Conservation (phyloP, 2,113 vertebrate genomes). For the Hippocampus barbouri region DNA sequence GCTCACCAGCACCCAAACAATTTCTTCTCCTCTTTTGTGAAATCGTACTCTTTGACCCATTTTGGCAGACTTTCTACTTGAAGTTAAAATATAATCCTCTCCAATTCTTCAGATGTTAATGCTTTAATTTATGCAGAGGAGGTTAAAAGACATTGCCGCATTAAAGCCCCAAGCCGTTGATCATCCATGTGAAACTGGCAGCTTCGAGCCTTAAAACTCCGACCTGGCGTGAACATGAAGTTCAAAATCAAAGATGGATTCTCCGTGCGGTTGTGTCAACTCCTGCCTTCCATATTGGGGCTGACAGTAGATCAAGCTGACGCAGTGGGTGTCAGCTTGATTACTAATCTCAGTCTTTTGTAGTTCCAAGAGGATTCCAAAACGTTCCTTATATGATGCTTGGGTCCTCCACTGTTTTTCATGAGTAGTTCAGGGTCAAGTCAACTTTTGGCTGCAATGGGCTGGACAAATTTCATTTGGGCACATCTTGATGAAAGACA, state of each 20-base stretch:
- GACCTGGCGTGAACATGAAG: slow-evolving; percentile 14
- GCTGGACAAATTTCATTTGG: slow-evolving; percentile 32
- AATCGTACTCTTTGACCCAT: slow-evolving; percentile 15
- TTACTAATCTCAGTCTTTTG: slow-evolving; percentile 19
- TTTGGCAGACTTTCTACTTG: slow-evolving; percentile 7
- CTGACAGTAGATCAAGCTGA: slow-evolving; percentile 35
- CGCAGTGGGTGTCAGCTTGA: slow-evolving; percentile 22
- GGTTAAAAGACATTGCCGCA: slow-evolving; percentile 16
- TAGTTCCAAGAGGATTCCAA: slow-evolving; percentile 13
- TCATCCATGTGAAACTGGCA: slow-evolving; percentile 15
- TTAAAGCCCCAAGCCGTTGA: slow-evolving; percentile 19
- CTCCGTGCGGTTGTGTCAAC: not conserved
- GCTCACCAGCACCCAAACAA: slow-evolving; percentile 7
- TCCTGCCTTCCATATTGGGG: slow-evolving; percentile 49
- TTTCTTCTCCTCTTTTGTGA: slow-evolving; percentile 3
- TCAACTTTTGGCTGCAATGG: slow-evolving; percentile 21
- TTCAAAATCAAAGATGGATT: slow-evolving; percentile 12
- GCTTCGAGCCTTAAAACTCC: slow-evolving; percentile 28
- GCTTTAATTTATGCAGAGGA: slow-evolving; percentile 4
- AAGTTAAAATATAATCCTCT: not conserved
- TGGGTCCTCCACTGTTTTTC: slow-evolving; percentile 23
- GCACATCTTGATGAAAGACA: slow-evolving; percentile 25
- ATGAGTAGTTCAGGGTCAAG: slow-evolving; percentile 21
- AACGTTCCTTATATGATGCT: slow-evolving; percentile 46
- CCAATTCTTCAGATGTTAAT: not conserved